Conservation (phyloP, 1,140 invertebrate species). For the Globodera rostochiensis region DNA sequence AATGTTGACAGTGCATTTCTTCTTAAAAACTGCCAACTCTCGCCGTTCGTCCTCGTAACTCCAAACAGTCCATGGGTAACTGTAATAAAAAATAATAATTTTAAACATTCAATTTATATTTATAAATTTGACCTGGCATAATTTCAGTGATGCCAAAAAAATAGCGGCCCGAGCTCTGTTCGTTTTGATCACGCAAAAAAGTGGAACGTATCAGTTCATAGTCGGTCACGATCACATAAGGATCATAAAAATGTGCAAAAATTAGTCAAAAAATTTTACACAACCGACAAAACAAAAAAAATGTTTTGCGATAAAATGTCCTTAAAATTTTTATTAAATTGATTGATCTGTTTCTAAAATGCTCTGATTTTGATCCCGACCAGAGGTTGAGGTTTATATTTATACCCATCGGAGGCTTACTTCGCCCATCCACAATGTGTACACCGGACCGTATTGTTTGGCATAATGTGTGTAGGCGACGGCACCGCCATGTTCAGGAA, state of each 20-base stretch:
- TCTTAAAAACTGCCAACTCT: constrained; percentile 17
- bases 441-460: constrained; percentile 24
- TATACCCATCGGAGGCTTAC: background rate
- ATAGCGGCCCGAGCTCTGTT: constrained; percentile 4
- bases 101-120: background rate
- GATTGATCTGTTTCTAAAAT: background rate
- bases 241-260: constrained; percentile 1
- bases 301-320: background rate
- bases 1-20: constrained; percentile 1
- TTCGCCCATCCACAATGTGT: constrained; percentile 27
- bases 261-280: background rate
- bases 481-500: constrained; percentile 13
- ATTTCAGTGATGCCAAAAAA: constrained; percentile 22
- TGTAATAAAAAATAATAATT: background rate
- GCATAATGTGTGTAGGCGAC: constrained; percentile 7
- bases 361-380: background rate
- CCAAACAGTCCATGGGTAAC: constrained; percentile 14
- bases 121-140: background rate
- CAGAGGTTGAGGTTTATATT: too few relatives aligned
- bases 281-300: background rate
- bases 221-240: constrained; percentile 23
- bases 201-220: constrained; percentile 12
- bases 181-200: constrained; percentile 6
- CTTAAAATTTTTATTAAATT: background rate
- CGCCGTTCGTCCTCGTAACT: constrained; percentile 12